Base-by-base conservation (phyloP, 2,113 vertebrate species). In the Lamprotornis superbus region DNA sequence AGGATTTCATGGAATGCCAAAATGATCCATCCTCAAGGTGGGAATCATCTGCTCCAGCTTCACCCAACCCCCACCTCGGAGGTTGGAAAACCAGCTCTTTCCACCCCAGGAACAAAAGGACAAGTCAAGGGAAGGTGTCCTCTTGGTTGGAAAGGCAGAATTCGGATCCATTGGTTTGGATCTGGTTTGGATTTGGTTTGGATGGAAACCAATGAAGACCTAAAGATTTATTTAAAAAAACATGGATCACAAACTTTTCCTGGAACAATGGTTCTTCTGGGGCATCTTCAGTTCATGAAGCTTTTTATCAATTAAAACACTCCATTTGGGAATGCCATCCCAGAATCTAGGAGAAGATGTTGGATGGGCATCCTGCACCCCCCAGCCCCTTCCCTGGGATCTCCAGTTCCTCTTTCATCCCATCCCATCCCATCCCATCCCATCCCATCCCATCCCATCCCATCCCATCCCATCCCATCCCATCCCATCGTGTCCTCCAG, bases 281-380 rank as follows among this genome's bases (percentile, higher is more conserved):
- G 35, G 5, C 10, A 16, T n/a, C 50, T 11, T 19, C 42, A n/a
- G 19, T 2, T 28, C 30, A 2, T 5, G 6, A 16, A 65, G 6
- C 7, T n/a, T n/a, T 42, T n/a, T 16, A 47, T 12, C 4, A 17
- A 39, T 55, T 39, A 24, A n/a, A 56, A 65, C 19, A 16, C 23
- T 33, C 14, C 0, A 0, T 76, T 55, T n/a, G 33, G 63, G 49
- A 79, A 42, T 56, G 12, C 10, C 13, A 6, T 24, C 44, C 10
- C 5, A 27, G 9, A 57, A 40, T 19, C 28, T 31, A 13, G 15
- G 44, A 71, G 19, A 28, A 28, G 22, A 7, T 20, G 22, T 35
- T n/a, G 1, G 47, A 14, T 23, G 35, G 40, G 7, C 12, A 4
- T 42, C 69, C 42, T 3, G 1, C 18, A 0, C 4, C 4, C 15